Conservation (phyloP, 64 coral and sea anemone species). For the Porites australiensis region DNA sequence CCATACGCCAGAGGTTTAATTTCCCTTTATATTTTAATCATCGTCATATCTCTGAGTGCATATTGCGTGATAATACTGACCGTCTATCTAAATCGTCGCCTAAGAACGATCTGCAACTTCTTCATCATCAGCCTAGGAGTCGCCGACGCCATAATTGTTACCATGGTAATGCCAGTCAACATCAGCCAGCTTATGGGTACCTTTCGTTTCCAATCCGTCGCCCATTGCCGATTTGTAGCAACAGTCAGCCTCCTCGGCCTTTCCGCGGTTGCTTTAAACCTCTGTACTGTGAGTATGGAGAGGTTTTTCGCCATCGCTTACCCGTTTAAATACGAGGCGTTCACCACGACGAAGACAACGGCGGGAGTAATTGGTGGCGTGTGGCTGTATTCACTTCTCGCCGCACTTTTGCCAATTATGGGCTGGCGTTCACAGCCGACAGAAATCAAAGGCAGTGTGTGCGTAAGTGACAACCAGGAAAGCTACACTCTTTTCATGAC, state of each 20-base stretch:
- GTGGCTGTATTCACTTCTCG: slow-evolving; percentile 64
- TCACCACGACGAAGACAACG: slow-evolving; percentile 55
- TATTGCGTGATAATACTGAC: slow-evolving; percentile 39
- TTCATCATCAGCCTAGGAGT: slow-evolving; percentile 88
- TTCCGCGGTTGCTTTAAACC: slow-evolving; percentile 74
- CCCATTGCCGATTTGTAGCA: slow-evolving; percentile 59
- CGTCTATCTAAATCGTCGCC: slow-evolving; percentile 44
- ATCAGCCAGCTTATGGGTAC: slow-evolving; percentile 37
- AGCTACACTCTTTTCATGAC: slow-evolving; percentile 67
- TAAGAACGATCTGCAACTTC: slow-evolving; percentile 83
- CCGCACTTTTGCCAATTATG: slow-evolving; percentile 70
- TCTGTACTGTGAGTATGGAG: slow-evolving; percentile 73
- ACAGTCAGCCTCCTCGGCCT: slow-evolving; percentile 50
- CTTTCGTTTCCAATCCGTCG: slow-evolving; percentile 55
- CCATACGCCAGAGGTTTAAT: slow-evolving; percentile 33
- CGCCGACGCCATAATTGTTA: slow-evolving; percentile 66
- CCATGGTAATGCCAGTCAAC: slow-evolving; percentile 65
- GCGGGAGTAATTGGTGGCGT: slow-evolving; percentile 32
- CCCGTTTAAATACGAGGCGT: slow-evolving; percentile 77
- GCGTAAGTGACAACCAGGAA: not conserved
- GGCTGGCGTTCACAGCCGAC: slow-evolving; percentile 55
- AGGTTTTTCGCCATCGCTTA: slow-evolving; percentile 67
- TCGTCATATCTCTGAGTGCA: slow-evolving; percentile 27
- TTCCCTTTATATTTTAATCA: slow-evolving; percentile 40
- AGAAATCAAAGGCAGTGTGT: not conserved